Evolutionary conservation across 2,888 invertebrate genomes (phyloP).

Genomic region (Lottia scabra): DNA sequence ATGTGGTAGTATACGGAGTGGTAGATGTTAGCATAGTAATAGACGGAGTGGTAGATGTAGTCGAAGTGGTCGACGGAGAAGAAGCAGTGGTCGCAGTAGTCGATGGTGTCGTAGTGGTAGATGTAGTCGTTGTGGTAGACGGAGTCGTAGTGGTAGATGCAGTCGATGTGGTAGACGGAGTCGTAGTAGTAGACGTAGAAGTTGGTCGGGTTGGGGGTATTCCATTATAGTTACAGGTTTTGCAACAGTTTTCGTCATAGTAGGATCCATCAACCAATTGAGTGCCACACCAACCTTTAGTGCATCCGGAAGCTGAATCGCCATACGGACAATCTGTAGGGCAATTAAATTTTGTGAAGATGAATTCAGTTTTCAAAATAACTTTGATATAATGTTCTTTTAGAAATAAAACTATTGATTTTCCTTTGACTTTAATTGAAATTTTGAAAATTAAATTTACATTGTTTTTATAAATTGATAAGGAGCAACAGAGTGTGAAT

Average conservation of each 20-base stretch:
- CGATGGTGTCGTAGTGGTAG: background rate
- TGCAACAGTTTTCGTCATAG: background rate
- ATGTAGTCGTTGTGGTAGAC: background rate
- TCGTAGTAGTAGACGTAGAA: background rate
- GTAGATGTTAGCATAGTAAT: constrained; percentile 9
- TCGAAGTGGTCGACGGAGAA: background rate
- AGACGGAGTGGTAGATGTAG: background rate
- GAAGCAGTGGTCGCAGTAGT: background rate
- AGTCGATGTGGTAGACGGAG: background rate
- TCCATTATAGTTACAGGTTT: background rate
- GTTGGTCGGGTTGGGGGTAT: background rate
- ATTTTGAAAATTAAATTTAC: too few species aligned
- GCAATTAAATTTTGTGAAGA: too few species aligned
- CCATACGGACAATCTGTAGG: background rate
- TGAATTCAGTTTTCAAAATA: too few species aligned
- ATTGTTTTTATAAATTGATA: too few species aligned
- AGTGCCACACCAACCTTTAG: background rate
- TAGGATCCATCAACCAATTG: background rate
- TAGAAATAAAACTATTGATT: too few species aligned
- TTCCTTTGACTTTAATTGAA: too few species aligned
- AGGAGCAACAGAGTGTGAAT: too few species aligned
- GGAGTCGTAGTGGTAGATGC: background rate
- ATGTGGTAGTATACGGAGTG: constrained; percentile 6
- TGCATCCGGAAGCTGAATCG: background rate
- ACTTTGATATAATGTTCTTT: too few species aligned